A percentile compares a stretch with the other conserved stretches of the same genome.
Conservation (phyloP, 2,113 vertebrate genomes). For the Strix aluco region DNA sequence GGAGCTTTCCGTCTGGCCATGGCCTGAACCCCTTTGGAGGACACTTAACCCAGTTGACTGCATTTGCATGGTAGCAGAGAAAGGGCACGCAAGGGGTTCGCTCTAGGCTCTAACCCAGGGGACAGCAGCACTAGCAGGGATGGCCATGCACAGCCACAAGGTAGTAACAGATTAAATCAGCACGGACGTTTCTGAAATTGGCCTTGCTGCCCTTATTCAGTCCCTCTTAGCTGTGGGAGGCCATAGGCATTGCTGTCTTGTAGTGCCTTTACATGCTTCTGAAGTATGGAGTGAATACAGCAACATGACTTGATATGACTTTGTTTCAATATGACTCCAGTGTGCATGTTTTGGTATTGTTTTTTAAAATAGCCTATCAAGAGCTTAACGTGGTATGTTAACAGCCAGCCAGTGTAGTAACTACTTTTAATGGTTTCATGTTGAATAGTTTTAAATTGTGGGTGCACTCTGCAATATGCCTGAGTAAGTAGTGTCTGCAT, state of each 20-base stretch:
- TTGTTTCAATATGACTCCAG: neutral
- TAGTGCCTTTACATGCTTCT: neutral
- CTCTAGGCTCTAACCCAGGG: neutral
- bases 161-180: neutral
- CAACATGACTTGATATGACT: rapidly evolving
- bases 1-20: neutral
- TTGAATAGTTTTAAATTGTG: neutral
- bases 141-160: rapidly evolving
- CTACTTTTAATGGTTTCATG: neutral
- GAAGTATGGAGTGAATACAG: neutral
- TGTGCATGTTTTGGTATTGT: neutral
- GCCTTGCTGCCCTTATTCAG: neutral
- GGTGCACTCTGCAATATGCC: neutral
- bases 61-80: neutral
- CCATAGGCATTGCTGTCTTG: rapidly evolving
- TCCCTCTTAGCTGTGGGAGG: neutral
- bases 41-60: neutral
- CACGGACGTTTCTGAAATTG: neutral
- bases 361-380: neutral
- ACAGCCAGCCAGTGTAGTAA: neutral
- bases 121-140: neutral
- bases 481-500: neutral
- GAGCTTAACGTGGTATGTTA: neutral
- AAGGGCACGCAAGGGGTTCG: neutral
- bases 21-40: neutral